Conservation (phyloP, 2,888 invertebrate genomes). For the Lepidocyrtinus sp. region DNA sequence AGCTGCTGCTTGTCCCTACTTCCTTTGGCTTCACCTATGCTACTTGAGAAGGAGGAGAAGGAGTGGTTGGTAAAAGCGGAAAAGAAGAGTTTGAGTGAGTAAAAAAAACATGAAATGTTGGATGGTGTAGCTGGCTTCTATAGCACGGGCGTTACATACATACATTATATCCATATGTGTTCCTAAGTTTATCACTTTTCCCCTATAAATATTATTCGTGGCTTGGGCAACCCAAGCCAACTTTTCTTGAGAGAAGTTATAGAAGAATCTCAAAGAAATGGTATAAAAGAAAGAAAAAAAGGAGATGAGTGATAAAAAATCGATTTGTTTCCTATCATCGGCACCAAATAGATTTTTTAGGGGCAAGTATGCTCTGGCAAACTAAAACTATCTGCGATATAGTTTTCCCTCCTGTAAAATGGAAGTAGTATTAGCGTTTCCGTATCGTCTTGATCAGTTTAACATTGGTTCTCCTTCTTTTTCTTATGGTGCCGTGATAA, state of each 20-base stretch:
- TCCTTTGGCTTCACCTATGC: not conserved
- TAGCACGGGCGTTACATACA: too few species aligned
- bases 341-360: constrained; percentile 21
- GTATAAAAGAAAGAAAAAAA: constrained; percentile 6
- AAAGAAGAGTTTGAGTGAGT: not conserved
- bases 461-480: constrained; percentile 6
- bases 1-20: not conserved
- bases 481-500: not conserved
- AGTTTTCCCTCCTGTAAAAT: too few species aligned
- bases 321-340: constrained; percentile 43
- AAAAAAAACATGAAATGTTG: constrained; percentile 16
- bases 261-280: not conserved
- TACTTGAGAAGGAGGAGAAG: not conserved
- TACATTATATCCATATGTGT: too few species aligned
- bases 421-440: not conserved
- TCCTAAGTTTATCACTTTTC: constrained; percentile 3
- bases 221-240: not conserved
- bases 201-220: not conserved
- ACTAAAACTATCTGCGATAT: not conserved
- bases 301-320: constrained; percentile 41
- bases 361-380: not conserved
- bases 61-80: not conserved
- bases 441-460: not conserved
- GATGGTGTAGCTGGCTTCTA: not conserved
- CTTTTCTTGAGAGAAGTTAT: too few species aligned